phyloP scores from a whole-genome alignment of 2,797 vertebrate species.

The Aulostomus chinensis region DNA sequence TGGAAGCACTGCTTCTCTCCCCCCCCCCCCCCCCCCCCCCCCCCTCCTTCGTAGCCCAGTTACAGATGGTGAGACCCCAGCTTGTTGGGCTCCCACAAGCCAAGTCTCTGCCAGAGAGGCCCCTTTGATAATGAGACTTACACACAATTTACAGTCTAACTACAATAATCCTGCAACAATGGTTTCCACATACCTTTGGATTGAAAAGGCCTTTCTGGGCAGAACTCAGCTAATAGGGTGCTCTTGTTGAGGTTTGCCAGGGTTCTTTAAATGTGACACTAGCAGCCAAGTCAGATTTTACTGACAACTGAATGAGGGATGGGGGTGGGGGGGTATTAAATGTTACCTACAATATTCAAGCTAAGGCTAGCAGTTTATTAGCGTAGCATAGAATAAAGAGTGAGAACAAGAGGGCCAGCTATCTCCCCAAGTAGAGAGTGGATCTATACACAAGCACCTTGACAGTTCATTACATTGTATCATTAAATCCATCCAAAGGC shows the following conservation, averaged over 20 bases:
- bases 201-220: slow-evolving; percentile 58
- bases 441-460: no score
- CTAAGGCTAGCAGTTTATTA: not conserved
- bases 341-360: no score
- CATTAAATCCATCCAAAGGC: no score
- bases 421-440: no score
- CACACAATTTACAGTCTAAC: slow-evolving; percentile 71
- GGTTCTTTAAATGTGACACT: slow-evolving; percentile 27
- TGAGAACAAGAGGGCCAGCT: no score
- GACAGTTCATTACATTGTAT: no score
- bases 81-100: slow-evolving; percentile 55
- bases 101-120: slow-evolving; percentile 69
- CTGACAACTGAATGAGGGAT: no score
- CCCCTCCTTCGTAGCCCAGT: no score
- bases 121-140: slow-evolving; percentile 71
- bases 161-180: slow-evolving; percentile 74
- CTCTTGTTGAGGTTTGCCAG: slow-evolving; percentile 43
- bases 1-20: slow-evolving; percentile 33
- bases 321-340: no score
- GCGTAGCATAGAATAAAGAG: no score
- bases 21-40: no score
- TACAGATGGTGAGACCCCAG: slow-evolving; percentile 58
- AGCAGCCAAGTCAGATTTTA: not conserved
- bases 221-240: slow-evolving; percentile 53
- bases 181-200: slow-evolving; percentile 73